phyloP scores from a whole-genome alignment of 2,888 invertebrate genomes.

The Neria commutata region DNA sequence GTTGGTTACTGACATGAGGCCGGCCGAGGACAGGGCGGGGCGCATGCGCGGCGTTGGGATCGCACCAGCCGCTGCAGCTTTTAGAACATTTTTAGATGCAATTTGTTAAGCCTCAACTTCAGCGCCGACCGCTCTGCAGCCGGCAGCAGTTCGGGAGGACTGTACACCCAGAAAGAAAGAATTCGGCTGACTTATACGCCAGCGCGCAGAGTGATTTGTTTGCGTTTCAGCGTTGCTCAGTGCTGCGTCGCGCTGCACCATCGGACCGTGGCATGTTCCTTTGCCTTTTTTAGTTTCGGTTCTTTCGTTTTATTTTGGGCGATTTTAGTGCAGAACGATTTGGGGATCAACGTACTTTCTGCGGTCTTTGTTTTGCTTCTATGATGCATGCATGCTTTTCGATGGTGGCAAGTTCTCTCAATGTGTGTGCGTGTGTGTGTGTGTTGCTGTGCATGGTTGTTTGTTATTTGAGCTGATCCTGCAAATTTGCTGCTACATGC shows the following conservation, averaged over 20 bases:
- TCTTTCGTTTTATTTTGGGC: not conserved
- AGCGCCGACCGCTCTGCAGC: not conserved
- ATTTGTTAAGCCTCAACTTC: constrained; percentile 6
- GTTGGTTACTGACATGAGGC: constrained; percentile 18
- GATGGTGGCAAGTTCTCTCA: not conserved
- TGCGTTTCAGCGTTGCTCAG: constrained; percentile 17
- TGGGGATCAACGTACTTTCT: constrained; percentile 38
- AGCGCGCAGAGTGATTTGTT: constrained; percentile 1
- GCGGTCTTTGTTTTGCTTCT: constrained; percentile 34
- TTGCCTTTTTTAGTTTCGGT: constrained; percentile 11
- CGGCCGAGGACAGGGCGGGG: not conserved
- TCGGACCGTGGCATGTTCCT: not conserved
- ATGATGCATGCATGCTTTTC: constrained; percentile 19
- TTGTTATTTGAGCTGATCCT: constrained; percentile 26
- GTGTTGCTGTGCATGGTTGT: constrained; percentile 14
- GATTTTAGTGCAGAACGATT: not conserved
- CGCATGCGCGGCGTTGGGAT: not conserved
- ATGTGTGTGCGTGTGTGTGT: too few relatives aligned
- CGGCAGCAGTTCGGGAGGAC: too few relatives aligned
- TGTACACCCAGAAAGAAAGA: not conserved
- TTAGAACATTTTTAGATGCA: constrained; percentile 27
- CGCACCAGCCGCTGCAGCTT: constrained; percentile 15
- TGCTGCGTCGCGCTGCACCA: not conserved
- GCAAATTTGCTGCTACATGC: not conserved
- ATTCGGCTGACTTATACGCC: not conserved